These are phyloP conservation scores for Rhabdomys pumilio DNA, from an alignment of 2,797 vertebrate species.

Conservation along the genomic window DNA sequence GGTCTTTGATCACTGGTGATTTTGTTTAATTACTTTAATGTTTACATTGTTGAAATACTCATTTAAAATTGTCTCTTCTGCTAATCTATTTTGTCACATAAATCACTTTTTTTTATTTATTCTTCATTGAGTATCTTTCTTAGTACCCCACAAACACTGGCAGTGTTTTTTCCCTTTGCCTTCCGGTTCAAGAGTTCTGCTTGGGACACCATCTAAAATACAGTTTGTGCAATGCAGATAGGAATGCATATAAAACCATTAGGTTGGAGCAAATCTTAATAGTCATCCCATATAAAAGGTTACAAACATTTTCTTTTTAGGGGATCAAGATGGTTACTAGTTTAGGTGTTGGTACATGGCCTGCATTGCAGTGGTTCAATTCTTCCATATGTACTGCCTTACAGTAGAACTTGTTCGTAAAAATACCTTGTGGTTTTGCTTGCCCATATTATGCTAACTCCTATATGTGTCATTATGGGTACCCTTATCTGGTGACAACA, in stretches of 20 bases:
- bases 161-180: neutral
- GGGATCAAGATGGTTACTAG: neutral
- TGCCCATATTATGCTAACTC: neutral
- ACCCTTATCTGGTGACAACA: neutral
- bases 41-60: slow-evolving; percentile 8
- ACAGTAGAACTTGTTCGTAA: neutral
- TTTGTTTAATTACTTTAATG: neutral
- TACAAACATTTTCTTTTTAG: neutral
- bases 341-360: neutral
- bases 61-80: neutral
- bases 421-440: neutral
- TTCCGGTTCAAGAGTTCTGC: neutral
- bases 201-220: neutral
- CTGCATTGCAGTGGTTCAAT: neutral
- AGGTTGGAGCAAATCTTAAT: neutral
- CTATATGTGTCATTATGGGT: neutral
- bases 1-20: neutral
- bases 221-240: neutral
- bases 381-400: neutral
- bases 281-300: neutral
- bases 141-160: neutral
- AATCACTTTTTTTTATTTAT: neutral
- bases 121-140: neutral
- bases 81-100: neutral
- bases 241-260: neutral